Evolutionary conservation across 2,797 vertebrate genomes (phyloP), one percentile per base, ranked within the genome.

Genomic region (Furcifer pardalis): DNA sequence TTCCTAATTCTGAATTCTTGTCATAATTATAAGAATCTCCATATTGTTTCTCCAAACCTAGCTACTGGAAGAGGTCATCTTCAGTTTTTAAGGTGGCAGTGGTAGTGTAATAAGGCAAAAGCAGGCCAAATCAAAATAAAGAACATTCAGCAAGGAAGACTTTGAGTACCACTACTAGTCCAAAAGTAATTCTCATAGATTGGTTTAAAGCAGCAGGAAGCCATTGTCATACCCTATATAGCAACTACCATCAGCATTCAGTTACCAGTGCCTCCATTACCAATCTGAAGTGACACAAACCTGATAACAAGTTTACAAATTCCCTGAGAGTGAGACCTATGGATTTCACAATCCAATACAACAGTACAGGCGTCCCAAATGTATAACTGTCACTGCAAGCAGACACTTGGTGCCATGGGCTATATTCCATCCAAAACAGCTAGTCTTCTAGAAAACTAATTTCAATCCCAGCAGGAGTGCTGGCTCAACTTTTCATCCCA

Each of bases 401-500:
- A 30, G 78, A 83, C 75, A 79, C 68, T 86, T 66, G 73, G 65
- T 86, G 85, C 81, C 75, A 86, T 83, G 56, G 85, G 85, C 81
- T 56, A 56, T 81, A 35, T 84, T 77, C 27, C 37, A 37, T 84
- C 60, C 84, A 65, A 81, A 87, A 84, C 44, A 84, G 65, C 35
- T 42, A 81, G 44, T 65, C 71, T 87, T 84, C 77, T 49, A 77
- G 65, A 87, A 80, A 87, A 77, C 71, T 80, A 80, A 87, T 87
- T 87, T 87, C 77, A 84, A 10, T 69, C 65, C 13, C 86, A 87
- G 86, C 72, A 81, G 82, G 77, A 77, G 56, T 77, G 42, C 74
- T 17, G 40, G 44, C 59, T 87, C 78, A 80, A 80, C 72, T 65
- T 72, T 74, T 84, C 78, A 23, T 87, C 73, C 78, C 83, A 77